Conservation (phyloP, 2,888 invertebrate genomes). For the Cacoxenus indagator region DNA sequence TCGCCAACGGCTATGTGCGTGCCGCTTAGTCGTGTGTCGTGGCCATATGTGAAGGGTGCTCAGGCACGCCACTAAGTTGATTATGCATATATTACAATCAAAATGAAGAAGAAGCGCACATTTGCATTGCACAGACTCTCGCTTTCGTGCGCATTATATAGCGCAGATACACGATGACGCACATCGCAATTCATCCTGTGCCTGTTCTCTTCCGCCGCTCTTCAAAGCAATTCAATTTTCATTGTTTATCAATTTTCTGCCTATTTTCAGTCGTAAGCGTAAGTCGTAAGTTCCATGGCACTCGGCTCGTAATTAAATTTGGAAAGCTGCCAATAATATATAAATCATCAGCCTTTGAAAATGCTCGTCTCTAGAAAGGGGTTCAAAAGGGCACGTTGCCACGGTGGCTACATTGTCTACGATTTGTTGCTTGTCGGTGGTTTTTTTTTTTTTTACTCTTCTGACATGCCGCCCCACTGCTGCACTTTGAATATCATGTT, state of each 20-base stretch:
- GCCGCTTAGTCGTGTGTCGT: background rate
- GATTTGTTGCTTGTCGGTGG: background rate
- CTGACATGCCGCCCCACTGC: background rate
- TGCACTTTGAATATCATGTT: slow-evolving; percentile 11
- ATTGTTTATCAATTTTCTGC: slow-evolving; percentile 69
- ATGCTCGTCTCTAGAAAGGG: background rate
- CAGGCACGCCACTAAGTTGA: slow-evolving; percentile 40
- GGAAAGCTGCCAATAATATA: slow-evolving; percentile 61
- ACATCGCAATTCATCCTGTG: background rate
- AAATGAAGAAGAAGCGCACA: slow-evolving; percentile 16
- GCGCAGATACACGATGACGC: background rate
- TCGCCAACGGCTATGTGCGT: background rate
- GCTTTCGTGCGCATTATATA: background rate
- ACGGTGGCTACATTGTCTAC: background rate
- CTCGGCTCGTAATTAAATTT: slow-evolving; percentile 66
- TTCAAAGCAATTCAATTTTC: slow-evolving; percentile 60
- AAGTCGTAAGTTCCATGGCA: slow-evolving; percentile 43
- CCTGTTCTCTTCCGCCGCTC: background rate
- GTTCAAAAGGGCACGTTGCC: background rate
- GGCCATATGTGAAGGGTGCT: slow-evolving; percentile 11
- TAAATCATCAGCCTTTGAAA: slow-evolving; percentile 50
- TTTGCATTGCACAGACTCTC: slow-evolving; percentile 30
- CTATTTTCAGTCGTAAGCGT: slow-evolving; percentile 45
- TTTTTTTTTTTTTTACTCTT: background rate
- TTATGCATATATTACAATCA: slow-evolving; percentile 52